Conservation (phyloP, 2,888 invertebrate genomes). For the Lymantria dispar region DNA sequence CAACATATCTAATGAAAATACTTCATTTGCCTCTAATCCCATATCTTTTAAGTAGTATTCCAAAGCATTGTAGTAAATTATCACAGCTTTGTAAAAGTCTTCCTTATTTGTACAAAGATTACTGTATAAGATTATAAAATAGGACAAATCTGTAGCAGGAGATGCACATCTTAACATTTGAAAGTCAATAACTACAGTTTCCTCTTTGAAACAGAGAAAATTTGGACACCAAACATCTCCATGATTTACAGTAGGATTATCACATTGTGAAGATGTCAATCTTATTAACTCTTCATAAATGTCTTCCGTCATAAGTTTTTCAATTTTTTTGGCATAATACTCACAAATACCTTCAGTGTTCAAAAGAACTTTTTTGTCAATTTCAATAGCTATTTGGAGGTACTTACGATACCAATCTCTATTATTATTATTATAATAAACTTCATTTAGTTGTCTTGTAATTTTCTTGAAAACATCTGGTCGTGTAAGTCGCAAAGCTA, state of each 20-base stretch:
- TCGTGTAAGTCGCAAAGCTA: constrained; percentile 41
- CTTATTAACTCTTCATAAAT: constrained; percentile 42
- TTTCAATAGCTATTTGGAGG: constrained; percentile 40
- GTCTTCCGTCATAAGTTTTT: constrained; percentile 35
- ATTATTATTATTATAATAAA: constrained; percentile 46
- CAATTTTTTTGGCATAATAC: constrained; percentile 48
- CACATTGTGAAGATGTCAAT: constrained; percentile 27
- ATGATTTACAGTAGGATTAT: constrained; percentile 46
- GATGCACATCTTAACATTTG: constrained; percentile 51
- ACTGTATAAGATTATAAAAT: constrained; percentile 41
- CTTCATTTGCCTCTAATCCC: constrained; percentile 37
- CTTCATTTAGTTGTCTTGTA: constrained; percentile 37
- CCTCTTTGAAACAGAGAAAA: constrained; percentile 43
- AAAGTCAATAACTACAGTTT: constrained; percentile 50
- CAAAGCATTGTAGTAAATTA: constrained; percentile 42
- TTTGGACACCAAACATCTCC: constrained; percentile 59
- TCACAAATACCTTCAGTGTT: constrained; percentile 43
- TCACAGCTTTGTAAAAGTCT: constrained; percentile 43
- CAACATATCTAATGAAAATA: constrained; percentile 40
- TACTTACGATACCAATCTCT: constrained; percentile 46
- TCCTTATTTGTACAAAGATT: constrained; percentile 33
- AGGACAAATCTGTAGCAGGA: constrained; percentile 45
- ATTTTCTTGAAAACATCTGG: constrained; percentile 41
- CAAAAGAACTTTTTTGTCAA: constrained; percentile 39
- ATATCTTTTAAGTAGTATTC: constrained; percentile 49